Percentiles rank a stretch among this genome's conserved stretches.
phyloP scores from a whole-genome alignment of 2,797 vertebrate species.

The Leptodactylus fallax region DNA sequence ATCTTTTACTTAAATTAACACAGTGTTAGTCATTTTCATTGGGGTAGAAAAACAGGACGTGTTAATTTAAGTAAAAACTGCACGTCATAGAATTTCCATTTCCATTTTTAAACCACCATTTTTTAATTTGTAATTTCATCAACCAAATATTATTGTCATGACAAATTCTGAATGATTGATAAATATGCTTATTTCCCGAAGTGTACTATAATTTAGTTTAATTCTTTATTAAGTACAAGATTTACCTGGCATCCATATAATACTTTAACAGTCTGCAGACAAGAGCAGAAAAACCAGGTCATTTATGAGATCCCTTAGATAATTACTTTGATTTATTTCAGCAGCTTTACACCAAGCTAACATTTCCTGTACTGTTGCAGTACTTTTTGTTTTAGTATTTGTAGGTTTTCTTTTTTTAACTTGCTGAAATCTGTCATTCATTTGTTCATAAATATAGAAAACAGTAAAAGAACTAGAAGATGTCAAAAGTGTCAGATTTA shows the following conservation, averaged over 20 bases:
- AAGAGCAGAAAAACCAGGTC: constrained; percentile 71
- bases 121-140: no score
- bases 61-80: no score
- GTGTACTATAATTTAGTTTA: constrained; percentile 51
- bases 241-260: constrained; percentile 71
- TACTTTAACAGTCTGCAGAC: constrained; percentile 64
- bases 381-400: constrained; percentile 46
- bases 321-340: constrained; percentile 76
- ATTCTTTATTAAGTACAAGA: constrained; percentile 65
- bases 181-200: constrained; percentile 65
- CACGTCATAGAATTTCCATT: no score
- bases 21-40: no score
- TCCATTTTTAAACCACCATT: no score
- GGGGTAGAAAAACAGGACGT: no score
- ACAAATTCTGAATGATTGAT: constrained; percentile 68
- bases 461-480: constrained; percentile 62
- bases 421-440: constrained; percentile 64
- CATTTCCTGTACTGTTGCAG: constrained; percentile 67
- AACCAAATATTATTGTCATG: constrained; percentile 22
- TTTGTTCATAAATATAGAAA: constrained; percentile 53
- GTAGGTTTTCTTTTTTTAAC: neutral
- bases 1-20: no score
- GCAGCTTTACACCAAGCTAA: constrained; percentile 67
- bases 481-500: constrained; percentile 61
- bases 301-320: constrained; percentile 69